Conservation (phyloP, 2,797 vertebrate species). For the Chaenodraco wilsoni region DNA sequence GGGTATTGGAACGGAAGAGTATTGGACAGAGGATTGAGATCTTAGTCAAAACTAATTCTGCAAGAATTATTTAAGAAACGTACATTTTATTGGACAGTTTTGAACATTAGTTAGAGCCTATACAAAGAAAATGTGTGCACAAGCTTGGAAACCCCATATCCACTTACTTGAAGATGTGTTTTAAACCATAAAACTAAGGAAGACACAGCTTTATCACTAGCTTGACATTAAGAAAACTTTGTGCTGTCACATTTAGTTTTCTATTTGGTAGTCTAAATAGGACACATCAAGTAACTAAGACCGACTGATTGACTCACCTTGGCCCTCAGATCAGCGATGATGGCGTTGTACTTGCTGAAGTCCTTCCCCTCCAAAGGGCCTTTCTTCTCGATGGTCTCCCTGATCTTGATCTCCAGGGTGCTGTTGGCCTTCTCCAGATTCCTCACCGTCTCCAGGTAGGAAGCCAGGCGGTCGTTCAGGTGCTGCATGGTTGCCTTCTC, state of each 20-base stretch:
- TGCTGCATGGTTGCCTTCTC: conserved; percentile 90
- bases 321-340: conserved; percentile 83
- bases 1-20: background rate
- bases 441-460: conserved; percentile 89
- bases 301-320: conserved; percentile 82
- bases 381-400: conserved; percentile 84
- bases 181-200: background rate
- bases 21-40: background rate
- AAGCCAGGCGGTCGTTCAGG: conserved; percentile 90
- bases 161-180: background rate
- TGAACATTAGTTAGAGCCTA: background rate
- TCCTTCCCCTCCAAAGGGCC: conserved; percentile 83
- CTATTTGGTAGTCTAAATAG: background rate
- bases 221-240: background rate
- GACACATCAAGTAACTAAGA: background rate
- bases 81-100: background rate
- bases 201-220: background rate
- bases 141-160: background rate
- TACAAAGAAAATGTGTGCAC: background rate
- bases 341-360: conserved; percentile 81
- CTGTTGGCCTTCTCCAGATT: conserved; percentile 87
- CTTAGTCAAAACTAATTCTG: background rate
- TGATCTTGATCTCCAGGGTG: conserved; percentile 88
- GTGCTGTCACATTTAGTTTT: background rate
- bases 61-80: background rate